phyloP scores from a whole-genome alignment of 1,140 invertebrate species.

The Harlomillsia oculata region DNA sequence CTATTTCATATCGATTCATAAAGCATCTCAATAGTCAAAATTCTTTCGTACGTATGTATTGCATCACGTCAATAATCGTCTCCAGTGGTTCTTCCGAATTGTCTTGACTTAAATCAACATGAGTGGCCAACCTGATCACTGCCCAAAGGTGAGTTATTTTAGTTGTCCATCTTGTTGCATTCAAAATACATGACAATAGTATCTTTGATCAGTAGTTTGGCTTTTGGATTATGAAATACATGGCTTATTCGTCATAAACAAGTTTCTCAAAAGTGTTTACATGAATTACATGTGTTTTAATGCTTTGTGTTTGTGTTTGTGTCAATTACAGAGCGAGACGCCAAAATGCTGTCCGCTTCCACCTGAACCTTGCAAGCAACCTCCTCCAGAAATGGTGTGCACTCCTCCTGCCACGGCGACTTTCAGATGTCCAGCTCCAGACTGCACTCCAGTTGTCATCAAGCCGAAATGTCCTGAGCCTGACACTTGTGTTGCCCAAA shows the following conservation, averaged over 20 bases:
- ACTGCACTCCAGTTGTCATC: background rate
- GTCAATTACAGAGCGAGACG: background rate
- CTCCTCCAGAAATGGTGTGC: conserved; percentile 5
- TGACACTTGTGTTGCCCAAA: too few species aligned
- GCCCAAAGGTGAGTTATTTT: background rate
- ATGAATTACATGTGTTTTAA: too few species aligned
- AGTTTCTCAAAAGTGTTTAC: background rate
- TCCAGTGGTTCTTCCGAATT: too few species aligned
- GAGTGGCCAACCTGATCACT: background rate
- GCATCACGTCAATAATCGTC: too few species aligned
- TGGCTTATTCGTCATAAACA: background rate
- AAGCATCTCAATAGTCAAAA: too few species aligned
- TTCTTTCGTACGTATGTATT: too few species aligned
- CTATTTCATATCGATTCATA: too few species aligned
- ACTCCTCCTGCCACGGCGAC: conserved; percentile 5
- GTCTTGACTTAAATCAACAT: conserved; percentile 1
- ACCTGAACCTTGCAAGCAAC: background rate
- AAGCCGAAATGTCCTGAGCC: background rate
- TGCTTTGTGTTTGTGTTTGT: too few species aligned
- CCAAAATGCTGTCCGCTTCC: conserved; percentile 15
- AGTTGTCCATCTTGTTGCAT: background rate
- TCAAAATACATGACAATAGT: background rate
- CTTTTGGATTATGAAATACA: background rate
- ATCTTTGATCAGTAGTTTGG: background rate
- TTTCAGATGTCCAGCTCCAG: conserved; percentile 11